Evolutionary conservation across 2,888 invertebrate species (phyloP).

Genomic region (Drosophila leonis): DNA sequence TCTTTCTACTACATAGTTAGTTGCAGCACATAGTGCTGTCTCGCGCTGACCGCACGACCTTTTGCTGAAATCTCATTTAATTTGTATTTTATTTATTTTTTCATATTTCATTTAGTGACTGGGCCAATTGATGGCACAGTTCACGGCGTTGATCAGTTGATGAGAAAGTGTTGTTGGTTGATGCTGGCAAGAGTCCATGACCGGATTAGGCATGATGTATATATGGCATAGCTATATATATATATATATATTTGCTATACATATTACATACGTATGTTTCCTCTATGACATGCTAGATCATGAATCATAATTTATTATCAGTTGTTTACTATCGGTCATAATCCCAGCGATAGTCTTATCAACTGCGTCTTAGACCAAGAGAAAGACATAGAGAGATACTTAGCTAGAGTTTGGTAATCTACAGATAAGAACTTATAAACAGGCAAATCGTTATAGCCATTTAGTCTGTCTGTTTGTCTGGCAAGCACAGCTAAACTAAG

Average conservation of each 20-base stretch:
- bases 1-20: neutral
- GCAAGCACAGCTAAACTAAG: no score
- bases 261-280: neutral
- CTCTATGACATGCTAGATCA: neutral
- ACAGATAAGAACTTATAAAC: neutral
- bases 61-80: constrained; percentile 32
- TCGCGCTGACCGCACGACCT: constrained; percentile 5
- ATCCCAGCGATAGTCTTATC: constrained; percentile 14
- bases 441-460: neutral
- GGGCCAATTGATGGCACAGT: constrained; percentile 33
- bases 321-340: constrained; percentile 17
- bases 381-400: no score
- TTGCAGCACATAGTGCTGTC: constrained; percentile 19
- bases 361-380: neutral
- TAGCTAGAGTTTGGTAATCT: neutral
- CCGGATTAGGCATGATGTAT: constrained; percentile 51
- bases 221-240: constrained; percentile 1
- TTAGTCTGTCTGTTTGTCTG: neutral
- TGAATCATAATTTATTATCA: constrained; percentile 10
- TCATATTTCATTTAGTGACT: constrained; percentile 26
- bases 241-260: neutral
- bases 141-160: constrained; percentile 12
- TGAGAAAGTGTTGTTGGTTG: constrained; percentile 25
- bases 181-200: constrained; percentile 44
- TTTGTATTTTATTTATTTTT: constrained; percentile 12